Evolutionary conservation across 2,113 vertebrate genomes (phyloP).

Genomic region (Apaloderma vittatum): DNA sequence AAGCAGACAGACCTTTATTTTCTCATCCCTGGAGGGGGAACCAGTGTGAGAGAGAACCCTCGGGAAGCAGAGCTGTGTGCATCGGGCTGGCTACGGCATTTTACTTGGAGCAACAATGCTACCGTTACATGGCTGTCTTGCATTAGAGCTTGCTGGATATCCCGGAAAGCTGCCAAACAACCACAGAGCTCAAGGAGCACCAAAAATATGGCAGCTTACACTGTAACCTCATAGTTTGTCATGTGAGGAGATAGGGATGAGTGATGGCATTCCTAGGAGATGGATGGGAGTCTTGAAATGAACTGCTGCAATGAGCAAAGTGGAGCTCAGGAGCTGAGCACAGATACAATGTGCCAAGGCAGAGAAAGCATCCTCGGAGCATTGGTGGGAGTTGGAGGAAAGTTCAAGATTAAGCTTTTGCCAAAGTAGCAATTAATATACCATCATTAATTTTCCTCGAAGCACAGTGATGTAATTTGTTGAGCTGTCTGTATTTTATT

Average conservation of each 20-base stretch:
- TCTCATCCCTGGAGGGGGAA: neutral
- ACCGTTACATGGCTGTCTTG: rapidly evolving
- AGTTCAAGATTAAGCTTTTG: neutral
- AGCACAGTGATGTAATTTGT: neutral
- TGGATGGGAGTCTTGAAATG: neutral
- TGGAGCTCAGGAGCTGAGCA: neutral
- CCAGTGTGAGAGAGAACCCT: neutral
- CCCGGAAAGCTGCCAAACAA: neutral
- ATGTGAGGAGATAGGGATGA: neutral
- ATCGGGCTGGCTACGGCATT: rapidly evolving
- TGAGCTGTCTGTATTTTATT: neutral
- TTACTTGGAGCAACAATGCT: neutral
- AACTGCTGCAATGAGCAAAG: rapidly evolving
- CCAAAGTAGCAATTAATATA: slow-evolving; percentile 19
- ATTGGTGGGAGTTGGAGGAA: neutral
- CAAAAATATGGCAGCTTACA: neutral
- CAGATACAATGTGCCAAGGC: rapidly evolving
- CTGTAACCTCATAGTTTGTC: neutral
- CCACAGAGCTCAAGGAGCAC: neutral
- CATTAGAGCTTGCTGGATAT: neutral
- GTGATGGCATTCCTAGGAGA: neutral
- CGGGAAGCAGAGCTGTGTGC: neutral
- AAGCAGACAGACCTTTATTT: neutral
- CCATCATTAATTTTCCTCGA: neutral
- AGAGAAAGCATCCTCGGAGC: neutral